phyloP scores from a whole-genome alignment of 2,888 invertebrate genomes.

The Crepidodera aurea region DNA sequence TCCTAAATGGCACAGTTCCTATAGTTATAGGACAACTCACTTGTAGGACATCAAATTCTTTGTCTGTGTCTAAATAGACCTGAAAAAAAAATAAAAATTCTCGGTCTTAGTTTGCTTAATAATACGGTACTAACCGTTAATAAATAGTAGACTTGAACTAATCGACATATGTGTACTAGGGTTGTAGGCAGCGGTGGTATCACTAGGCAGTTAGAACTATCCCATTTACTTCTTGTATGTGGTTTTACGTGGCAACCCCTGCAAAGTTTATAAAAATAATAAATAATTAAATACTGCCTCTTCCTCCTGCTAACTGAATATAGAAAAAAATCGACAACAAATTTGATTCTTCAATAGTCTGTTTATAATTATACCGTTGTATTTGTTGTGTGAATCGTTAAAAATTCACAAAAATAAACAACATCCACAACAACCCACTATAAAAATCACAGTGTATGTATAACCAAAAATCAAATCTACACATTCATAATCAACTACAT shows the following conservation, averaged over 20 bases:
- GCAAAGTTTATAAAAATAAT: conserved; percentile 39
- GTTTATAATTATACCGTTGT: no score
- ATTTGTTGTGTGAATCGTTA: no score
- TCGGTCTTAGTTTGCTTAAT: no score
- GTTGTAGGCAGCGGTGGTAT: conserved; percentile 80
- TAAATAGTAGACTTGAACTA: conserved; percentile 73
- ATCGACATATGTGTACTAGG: conserved; percentile 74
- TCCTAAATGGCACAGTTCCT: conserved; percentile 76
- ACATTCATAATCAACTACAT: no score
- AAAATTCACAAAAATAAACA: no score
- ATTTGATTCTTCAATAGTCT: no score
- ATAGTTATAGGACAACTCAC: conserved; percentile 79
- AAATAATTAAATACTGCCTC: no score
- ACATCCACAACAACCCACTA: no score
- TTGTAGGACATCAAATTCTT: conserved; percentile 74
- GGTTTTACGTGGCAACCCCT: conserved; percentile 71
- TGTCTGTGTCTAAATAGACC: conserved; percentile 75
- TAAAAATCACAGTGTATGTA: no score
- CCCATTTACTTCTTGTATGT: conserved; percentile 71
- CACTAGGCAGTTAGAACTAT: conserved; percentile 71
- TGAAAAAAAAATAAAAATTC: conserved; percentile 53
- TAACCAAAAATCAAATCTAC: no score
- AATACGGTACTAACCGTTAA: conserved; percentile 71
- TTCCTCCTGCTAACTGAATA: no score
- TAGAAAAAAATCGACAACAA: no score